Conservation (phyloP, 64 coral and sea anemone genomes). For the Pachyseris speciosa region DNA sequence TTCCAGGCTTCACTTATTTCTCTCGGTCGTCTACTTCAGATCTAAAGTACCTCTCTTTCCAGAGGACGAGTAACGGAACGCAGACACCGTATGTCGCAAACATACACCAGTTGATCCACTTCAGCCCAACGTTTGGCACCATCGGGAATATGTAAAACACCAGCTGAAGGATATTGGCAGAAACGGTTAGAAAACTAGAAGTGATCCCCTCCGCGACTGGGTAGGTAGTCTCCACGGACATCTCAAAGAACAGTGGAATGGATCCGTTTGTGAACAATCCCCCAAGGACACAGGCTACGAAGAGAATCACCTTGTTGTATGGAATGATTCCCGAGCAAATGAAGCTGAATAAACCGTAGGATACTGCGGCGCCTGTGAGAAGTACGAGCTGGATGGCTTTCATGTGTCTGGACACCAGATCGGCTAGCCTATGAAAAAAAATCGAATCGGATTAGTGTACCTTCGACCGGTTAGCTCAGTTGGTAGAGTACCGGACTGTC, state of each 20-base stretch:
- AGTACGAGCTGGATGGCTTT: slow-evolving; percentile 50
- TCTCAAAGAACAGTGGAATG: slow-evolving; percentile 70
- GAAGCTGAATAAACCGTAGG: slow-evolving; percentile 46
- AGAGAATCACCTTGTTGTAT: slow-evolving; percentile 55
- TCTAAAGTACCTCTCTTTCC: slow-evolving; percentile 57
- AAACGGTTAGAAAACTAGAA: slow-evolving; percentile 31
- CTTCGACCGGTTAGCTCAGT: neutral
- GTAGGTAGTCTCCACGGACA: slow-evolving; percentile 69
- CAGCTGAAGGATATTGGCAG: slow-evolving; percentile 28
- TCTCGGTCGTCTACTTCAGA: slow-evolving; percentile 53
- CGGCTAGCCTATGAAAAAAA: slow-evolving; percentile 48
- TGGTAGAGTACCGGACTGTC: too few species aligned
- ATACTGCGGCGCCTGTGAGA: slow-evolving; percentile 33
- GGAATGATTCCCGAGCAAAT: slow-evolving; percentile 59
- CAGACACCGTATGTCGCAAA: slow-evolving; percentile 34
- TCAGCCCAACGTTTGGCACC: slow-evolving; percentile 57
- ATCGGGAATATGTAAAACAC: slow-evolving; percentile 66
- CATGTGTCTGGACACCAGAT: slow-evolving; percentile 34
- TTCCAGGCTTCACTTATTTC: neutral
- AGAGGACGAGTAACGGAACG: slow-evolving; percentile 30
- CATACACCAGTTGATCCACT: slow-evolving; percentile 72
- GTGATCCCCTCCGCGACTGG: slow-evolving; percentile 69
- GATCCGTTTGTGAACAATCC: slow-evolving; percentile 65
- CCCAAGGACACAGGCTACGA: slow-evolving; percentile 32
- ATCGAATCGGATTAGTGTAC: neutral